Conservation (phyloP, 2,888 invertebrate genomes). For the Oligia strigilis region DNA sequence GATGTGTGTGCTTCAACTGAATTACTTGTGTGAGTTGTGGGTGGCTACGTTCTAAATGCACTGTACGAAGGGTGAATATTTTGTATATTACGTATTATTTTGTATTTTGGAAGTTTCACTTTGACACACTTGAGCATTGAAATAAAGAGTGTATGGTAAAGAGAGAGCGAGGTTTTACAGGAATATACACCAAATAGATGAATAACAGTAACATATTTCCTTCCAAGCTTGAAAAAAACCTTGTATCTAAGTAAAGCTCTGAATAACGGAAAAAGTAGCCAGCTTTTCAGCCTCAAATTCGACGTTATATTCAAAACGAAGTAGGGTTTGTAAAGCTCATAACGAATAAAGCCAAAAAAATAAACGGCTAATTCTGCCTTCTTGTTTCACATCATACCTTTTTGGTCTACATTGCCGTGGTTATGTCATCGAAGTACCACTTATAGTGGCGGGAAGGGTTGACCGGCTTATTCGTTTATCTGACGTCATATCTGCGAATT, state of each 20-base stretch:
- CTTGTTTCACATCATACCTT: slow-evolving; percentile 17
- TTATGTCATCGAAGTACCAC: slow-evolving; percentile 34
- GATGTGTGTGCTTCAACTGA: neutral
- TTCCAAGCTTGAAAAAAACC: neutral
- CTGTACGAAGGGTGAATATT: neutral
- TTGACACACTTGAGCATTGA: neutral
- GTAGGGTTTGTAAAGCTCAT: slow-evolving; percentile 12
- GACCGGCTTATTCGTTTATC: slow-evolving; percentile 35
- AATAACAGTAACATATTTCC: neutral
- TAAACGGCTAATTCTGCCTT: slow-evolving; percentile 23
- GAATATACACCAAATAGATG: neutral
- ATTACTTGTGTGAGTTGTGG: neutral
- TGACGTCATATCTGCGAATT: slow-evolving; percentile 38
- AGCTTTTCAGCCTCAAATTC: slow-evolving; percentile 17
- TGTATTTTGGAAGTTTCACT: neutral
- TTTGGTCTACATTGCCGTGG: slow-evolving; percentile 37
- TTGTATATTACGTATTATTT: neutral
- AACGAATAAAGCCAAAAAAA: slow-evolving; percentile 17
- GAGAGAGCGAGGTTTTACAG: neutral
- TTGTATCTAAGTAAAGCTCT: neutral
- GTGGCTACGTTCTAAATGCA: neutral
- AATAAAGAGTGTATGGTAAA: too few species aligned
- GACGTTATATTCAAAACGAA: slow-evolving; percentile 30
- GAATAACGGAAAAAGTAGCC: slow-evolving; percentile 6
- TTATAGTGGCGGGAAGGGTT: slow-evolving; percentile 32